phyloP scores from a whole-genome alignment of 2,888 invertebrate species.

The Ptychoptera albimana region DNA sequence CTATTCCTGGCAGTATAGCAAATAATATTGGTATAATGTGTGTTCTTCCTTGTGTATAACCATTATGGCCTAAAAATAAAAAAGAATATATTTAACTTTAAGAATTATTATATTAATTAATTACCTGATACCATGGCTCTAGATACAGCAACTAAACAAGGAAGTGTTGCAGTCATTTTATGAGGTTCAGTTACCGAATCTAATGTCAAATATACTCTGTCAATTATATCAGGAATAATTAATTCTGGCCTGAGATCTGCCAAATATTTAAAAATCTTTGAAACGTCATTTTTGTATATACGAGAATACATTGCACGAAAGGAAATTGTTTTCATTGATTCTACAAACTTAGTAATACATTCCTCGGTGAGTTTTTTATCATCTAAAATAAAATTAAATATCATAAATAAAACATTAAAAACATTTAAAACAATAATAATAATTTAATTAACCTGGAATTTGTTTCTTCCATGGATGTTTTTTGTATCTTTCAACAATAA shows the following conservation, averaged over 20 bases:
- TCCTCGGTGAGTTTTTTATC: constrained; percentile 55
- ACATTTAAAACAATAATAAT: background rate
- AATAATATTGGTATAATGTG: constrained; percentile 69
- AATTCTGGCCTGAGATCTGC: constrained; percentile 65
- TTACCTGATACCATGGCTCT: constrained; percentile 38
- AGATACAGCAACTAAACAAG: constrained; percentile 51
- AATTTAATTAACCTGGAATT: constrained; percentile 9
- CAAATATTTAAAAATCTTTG: constrained; percentile 53
- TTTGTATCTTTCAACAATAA: constrained; percentile 24
- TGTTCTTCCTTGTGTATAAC: constrained; percentile 58
- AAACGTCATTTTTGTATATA: constrained; percentile 43
- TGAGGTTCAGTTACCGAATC: constrained; percentile 83
- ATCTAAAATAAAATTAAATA: constrained; percentile 39
- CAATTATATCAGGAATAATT: constrained; percentile 68
- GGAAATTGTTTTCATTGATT: constrained; percentile 53
- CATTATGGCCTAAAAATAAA: constrained; percentile 30
- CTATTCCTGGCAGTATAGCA: constrained; percentile 72
- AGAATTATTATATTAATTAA: constrained; percentile 1
- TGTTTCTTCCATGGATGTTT: constrained; percentile 29
- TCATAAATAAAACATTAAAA: background rate
- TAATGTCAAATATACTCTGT: constrained; percentile 61
- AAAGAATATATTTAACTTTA: constrained; percentile 23
- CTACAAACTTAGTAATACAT: constrained; percentile 69
- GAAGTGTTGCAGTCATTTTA: constrained; percentile 55
- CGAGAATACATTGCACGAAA: constrained; percentile 68